phyloP scores from a whole-genome alignment of 2,797 vertebrate genomes.

The Phoebastria nigripes region DNA sequence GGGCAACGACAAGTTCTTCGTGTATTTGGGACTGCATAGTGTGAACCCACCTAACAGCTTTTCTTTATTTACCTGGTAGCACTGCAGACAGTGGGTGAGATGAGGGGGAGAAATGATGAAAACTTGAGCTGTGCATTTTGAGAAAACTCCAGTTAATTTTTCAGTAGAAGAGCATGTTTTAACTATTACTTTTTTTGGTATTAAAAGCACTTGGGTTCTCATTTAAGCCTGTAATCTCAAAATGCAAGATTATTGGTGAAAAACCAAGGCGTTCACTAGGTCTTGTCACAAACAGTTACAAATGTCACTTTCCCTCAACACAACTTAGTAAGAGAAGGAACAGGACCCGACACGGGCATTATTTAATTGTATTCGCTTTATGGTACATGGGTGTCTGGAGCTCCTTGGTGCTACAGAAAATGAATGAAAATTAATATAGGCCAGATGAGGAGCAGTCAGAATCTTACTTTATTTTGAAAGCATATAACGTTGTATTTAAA shows the following conservation, averaged over 20 bases:
- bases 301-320: neutral
- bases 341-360: rapidly evolving
- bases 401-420: neutral
- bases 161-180: neutral
- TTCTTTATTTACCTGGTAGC: neutral
- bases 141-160: neutral
- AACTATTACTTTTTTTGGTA: neutral
- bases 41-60: neutral
- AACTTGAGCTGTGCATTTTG: neutral
- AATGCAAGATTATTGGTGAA: neutral
- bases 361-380: neutral
- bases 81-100: neutral
- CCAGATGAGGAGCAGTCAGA: neutral
- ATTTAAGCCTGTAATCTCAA: neutral
- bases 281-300: neutral
- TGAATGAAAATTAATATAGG: neutral
- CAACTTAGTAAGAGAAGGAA: neutral
- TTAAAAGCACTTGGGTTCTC: neutral
- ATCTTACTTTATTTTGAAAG: neutral
- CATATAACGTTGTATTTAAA: neutral
- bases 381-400: rapidly evolving
- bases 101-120: neutral
- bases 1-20: neutral
- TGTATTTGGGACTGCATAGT: neutral
- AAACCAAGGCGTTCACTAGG: neutral